Evolutionary conservation across 2,888 invertebrate genomes (phyloP).

Genomic region (Chalcis sispes): DNA sequence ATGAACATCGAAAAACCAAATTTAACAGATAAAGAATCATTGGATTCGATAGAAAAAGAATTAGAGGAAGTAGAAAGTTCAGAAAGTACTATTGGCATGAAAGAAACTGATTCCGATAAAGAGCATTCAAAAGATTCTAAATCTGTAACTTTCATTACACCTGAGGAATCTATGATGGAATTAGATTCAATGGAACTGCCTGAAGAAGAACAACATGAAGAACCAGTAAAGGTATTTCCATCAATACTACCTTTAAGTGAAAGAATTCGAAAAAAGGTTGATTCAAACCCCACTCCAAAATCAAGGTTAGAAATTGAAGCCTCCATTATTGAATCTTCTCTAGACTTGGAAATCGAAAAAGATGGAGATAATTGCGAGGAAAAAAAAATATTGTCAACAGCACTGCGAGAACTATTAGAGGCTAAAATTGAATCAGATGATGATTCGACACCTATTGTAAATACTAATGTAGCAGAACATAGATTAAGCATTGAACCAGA

Average conservation of each 20-base stretch:
- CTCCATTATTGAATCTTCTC: constrained; percentile 72
- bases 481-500: constrained; percentile 2
- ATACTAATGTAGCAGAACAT: constrained; percentile 26
- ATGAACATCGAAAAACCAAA: neutral
- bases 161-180: constrained; percentile 69
- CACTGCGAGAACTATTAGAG: constrained; percentile 70
- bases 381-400: constrained; percentile 69
- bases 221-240: constrained; percentile 68
- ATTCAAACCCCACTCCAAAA: constrained; percentile 62
- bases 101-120: constrained; percentile 27
- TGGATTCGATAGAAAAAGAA: constrained; percentile 49
- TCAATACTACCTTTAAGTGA: constrained; percentile 73
- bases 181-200: constrained; percentile 58
- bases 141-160: constrained; percentile 57
- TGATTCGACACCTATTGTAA: neutral
- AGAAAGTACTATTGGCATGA: constrained; percentile 6
- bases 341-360: constrained; percentile 66
- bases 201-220: constrained; percentile 63
- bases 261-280: constrained; percentile 71
- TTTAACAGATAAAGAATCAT: constrained; percentile 27
- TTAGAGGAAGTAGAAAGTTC: constrained; percentile 46
- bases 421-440: constrained; percentile 65
- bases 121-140: constrained; percentile 55
- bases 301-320: constrained; percentile 71
- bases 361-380: constrained; percentile 64